Conservation (phyloP, 2,888 invertebrate genomes). For the Drosophila paranaensis region DNA sequence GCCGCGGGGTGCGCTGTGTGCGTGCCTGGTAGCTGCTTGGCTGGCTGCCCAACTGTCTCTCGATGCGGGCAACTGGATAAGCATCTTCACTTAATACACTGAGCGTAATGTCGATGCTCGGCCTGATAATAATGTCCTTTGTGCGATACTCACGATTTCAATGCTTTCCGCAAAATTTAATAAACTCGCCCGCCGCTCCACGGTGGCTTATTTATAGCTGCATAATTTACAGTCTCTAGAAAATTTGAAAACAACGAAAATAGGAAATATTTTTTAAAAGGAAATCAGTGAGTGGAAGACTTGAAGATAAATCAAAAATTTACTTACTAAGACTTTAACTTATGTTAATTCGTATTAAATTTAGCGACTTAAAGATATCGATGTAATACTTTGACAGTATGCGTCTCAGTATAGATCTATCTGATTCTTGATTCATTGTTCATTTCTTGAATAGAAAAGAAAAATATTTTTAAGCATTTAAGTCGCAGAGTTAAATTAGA, state of each 20-base stretch:
- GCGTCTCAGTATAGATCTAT: background rate
- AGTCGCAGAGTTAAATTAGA: slow-evolving; percentile 19
- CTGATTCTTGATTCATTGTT: background rate
- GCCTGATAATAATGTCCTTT: slow-evolving; percentile 75
- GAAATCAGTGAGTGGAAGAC: background rate
- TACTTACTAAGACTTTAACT: background rate
- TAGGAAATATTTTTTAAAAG: background rate
- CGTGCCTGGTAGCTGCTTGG: slow-evolving; percentile 32
- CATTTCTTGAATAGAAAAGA: no score
- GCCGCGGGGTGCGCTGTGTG: background rate
- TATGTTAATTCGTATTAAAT: background rate
- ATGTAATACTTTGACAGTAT: background rate
- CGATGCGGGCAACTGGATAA: slow-evolving; percentile 58
- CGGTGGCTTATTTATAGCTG: slow-evolving; percentile 34
- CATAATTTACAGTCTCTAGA: slow-evolving; percentile 18
- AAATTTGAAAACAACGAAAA: slow-evolving; percentile 4
- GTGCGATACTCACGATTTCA: slow-evolving; percentile 48
- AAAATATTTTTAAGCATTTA: slow-evolving; percentile 1
- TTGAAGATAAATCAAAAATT: slow-evolving; percentile 1
- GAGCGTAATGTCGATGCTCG: slow-evolving; percentile 75
- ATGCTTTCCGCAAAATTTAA: slow-evolving; percentile 64
- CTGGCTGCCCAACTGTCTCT: slow-evolving; percentile 38
- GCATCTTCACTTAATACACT: slow-evolving; percentile 78
- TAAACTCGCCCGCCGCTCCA: slow-evolving; percentile 56
- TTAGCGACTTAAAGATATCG: no score